phyloP scores from a whole-genome alignment of 2,797 vertebrate species.

The Streptopelia turtur region DNA sequence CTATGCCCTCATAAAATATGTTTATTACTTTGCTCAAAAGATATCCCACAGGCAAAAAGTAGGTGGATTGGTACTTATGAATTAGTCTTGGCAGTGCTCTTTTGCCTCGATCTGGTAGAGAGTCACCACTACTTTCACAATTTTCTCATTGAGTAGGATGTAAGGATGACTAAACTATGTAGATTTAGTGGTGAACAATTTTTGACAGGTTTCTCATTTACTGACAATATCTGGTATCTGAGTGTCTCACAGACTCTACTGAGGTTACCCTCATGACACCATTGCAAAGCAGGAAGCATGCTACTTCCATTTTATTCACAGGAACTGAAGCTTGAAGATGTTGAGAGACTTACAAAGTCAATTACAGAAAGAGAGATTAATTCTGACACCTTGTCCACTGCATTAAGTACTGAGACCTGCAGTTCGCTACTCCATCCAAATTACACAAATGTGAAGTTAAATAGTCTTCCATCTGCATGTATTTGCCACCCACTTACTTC shows the following conservation, averaged over 20 bases:
- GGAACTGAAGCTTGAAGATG: neutral
- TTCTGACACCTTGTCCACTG: slow-evolving; percentile 20
- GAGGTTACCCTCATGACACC: neutral
- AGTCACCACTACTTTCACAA: slow-evolving; percentile 40
- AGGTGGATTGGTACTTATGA: slow-evolving; percentile 34
- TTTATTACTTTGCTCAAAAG: slow-evolving; percentile 17
- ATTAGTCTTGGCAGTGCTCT: slow-evolving; percentile 43
- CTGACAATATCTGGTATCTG: slow-evolving; percentile 2
- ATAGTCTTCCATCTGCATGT: slow-evolving; percentile 34
- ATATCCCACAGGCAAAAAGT: slow-evolving; percentile 28
- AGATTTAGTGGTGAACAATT: slow-evolving; percentile 20
- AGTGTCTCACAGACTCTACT: neutral
- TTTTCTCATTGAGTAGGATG: slow-evolving; percentile 25
- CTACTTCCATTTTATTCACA: slow-evolving; percentile 13
- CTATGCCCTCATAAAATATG: neutral
- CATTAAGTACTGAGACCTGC: slow-evolving; percentile 21
- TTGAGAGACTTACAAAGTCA: slow-evolving; percentile 43
- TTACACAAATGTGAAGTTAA: slow-evolving; percentile 34
- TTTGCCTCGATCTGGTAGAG: slow-evolving; percentile 6
- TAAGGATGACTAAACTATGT: slow-evolving; percentile 55
- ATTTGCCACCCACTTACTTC: slow-evolving; percentile 46
- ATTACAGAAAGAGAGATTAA: slow-evolving; percentile 43
- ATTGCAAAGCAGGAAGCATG: neutral
- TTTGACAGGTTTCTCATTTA: slow-evolving; percentile 49
- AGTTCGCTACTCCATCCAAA: slow-evolving; percentile 17